Base-by-base conservation (phyloP, 2,797 vertebrate genomes). In the Pogonophryne albipinna region DNA sequence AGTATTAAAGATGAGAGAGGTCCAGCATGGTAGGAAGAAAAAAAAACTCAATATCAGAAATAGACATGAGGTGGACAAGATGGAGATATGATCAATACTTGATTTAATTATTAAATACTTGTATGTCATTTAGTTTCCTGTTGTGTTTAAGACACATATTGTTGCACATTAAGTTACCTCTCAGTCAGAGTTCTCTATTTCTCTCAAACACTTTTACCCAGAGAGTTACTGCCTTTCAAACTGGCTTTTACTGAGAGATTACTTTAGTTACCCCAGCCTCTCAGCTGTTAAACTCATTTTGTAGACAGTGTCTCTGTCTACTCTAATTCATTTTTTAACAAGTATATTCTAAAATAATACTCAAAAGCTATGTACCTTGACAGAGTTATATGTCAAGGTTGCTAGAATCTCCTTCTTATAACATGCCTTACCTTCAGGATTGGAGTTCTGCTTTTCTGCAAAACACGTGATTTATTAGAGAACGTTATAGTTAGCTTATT, bases 171-270 rank as follows among this genome's bases (percentile, higher is more conserved):
- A 2, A 27, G 42, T 49, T 76, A 19, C 56, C 20, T 42, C 41
- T 75, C 47, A 23, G 27, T 38, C 41, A 42, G 57, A 53, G 20
- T 46, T 71, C 53, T 67, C 10, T 38, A 9, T 38, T 7, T 69
- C 51, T 50, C 19, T 72, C 7, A 34, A 57, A 78, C 45, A 67
- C 46, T 62, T 27, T 46, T 17, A 60, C 27, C 47, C 62, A 20
- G n/a, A 8, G 11, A 64, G 50, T 6, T 53, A 65, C 55, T 75
- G 60, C 61, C 74, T 72, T 16, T 76, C 74, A 69, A 0, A 2
- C 16, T 27, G 47, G 46, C 57, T 75, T 51, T 76, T 66, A 53
- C 42, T 17, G n/a, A 66, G 49, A 66, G 75, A 81, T 67, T 49
- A 66, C 52, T 63, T 42, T 16, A 63, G 46, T 66, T 66, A 75